Evolutionary conservation across 1,140 invertebrate genomes (phyloP).

Genomic region (Trichonephila inaurata): DNA sequence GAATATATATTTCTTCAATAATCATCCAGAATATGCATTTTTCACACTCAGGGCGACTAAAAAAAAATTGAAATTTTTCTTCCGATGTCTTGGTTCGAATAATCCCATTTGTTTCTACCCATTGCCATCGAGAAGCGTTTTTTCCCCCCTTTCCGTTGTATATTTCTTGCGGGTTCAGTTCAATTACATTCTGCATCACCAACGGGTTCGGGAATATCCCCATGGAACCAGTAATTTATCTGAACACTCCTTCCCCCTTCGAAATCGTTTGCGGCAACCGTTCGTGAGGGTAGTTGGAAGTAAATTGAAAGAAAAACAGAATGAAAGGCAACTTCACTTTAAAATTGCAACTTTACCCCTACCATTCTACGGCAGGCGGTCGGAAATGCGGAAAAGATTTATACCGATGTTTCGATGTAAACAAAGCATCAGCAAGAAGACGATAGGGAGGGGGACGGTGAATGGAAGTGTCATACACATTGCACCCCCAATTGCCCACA

Average conservation of each 20-base stretch:
- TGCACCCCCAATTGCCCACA: conserved; percentile 58
- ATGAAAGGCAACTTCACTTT: conserved; percentile 32
- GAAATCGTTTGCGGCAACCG: conserved; percentile 33
- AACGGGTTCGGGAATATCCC: conserved; percentile 34
- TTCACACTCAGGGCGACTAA: no score
- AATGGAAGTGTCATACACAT: conserved; percentile 56
- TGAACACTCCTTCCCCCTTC: conserved; percentile 1
- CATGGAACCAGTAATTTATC: conserved; percentile 41
- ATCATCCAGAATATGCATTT: no score
- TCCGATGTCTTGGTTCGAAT: not conserved
- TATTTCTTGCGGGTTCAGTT: not conserved
- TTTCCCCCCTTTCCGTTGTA: not conserved
- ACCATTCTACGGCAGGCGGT: not conserved
- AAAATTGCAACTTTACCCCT: conserved; percentile 49
- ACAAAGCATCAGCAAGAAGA: conserved; percentile 28
- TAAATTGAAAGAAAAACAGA: conserved; percentile 34
- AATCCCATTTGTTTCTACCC: not conserved
- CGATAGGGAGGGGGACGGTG: not conserved
- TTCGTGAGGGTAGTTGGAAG: not conserved
- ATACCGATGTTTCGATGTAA: conserved; percentile 46
- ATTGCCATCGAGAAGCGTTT: not conserved
- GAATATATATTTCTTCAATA: no score
- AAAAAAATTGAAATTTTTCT: not conserved
- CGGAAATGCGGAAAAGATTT: conserved; percentile 65
- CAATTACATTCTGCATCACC: conserved; percentile 40